Evolutionary conservation across 2,888 invertebrate genomes (phyloP).

Genomic region (Schizotus pectinicornis): DNA sequence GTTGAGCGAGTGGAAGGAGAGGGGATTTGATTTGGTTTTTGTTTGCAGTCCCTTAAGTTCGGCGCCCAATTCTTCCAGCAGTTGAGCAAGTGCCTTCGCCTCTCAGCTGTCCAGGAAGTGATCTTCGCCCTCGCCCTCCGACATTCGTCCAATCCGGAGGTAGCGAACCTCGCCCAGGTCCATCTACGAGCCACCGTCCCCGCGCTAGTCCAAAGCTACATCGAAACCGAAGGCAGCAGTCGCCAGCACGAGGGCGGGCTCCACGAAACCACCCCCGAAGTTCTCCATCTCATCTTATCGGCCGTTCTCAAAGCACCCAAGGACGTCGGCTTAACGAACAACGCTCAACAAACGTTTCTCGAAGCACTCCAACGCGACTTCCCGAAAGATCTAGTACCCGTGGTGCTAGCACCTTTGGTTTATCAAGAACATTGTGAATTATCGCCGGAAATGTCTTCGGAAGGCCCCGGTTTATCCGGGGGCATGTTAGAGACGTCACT

Average conservation of each 20-base stretch:
- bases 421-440: slow-evolving; percentile 80
- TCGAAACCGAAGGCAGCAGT: slow-evolving; percentile 79
- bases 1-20: not conserved
- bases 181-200: slow-evolving; percentile 84
- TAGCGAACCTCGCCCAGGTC: slow-evolving; percentile 74
- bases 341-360: slow-evolving; percentile 81
- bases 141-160: slow-evolving; percentile 79
- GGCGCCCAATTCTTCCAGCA: slow-evolving; percentile 81
- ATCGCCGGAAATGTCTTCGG: slow-evolving; percentile 69
- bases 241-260: slow-evolving; percentile 79
- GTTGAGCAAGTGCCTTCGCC: slow-evolving; percentile 83
- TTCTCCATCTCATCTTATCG: slow-evolving; percentile 80
- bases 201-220: slow-evolving; percentile 83
- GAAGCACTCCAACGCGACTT: slow-evolving; percentile 85
- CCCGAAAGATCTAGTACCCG: slow-evolving; percentile 86
- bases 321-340: slow-evolving; percentile 69
- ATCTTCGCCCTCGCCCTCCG: slow-evolving; percentile 85
- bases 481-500: slow-evolving; percentile 74
- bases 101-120: slow-evolving; percentile 90
- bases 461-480: slow-evolving; percentile 63
- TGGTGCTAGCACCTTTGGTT: slow-evolving; percentile 86
- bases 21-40: slow-evolving; percentile 5
- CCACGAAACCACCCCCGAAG: slow-evolving; percentile 89
- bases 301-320: slow-evolving; percentile 68
- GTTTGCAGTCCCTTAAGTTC: slow-evolving; percentile 76